Evolutionary conservation across 1,140 invertebrate species (phyloP), one percentile per base, ranked within the genome.

Genomic region (Paralvinella palmiformis): DNA sequence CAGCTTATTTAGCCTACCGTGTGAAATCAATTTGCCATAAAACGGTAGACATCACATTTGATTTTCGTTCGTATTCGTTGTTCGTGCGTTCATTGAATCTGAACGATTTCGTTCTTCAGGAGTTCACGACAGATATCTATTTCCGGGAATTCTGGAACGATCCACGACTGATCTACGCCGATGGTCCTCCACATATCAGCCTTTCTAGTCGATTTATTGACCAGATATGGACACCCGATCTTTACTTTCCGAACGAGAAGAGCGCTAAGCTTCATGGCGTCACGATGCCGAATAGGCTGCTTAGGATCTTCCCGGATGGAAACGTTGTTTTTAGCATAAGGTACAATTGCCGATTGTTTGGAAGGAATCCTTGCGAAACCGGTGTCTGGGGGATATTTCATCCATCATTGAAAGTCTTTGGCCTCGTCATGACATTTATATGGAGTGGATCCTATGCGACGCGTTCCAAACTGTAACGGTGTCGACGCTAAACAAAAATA

Each of bases 131-230:
- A 79, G 98, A 95, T 53, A 89, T 98, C 86, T 97, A 96, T 82
- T 84, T 98, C 74, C 96, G 97, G 83, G 95, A 98, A 82, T 97
- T 96, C 82, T 98, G 96, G 95, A 90, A 89, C 71, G 96, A 98
- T 79, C 94, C 97, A 73, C 85, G 95, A 72, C 82, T 98, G 56
- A 89, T 90, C 7, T 86, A 91, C 31, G 85, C 91, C 45, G 84
- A 97, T 50, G 96, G 95, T 0, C 81, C 98, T 45, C 92, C 93
- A 5, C 94, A 94, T 24, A 94, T 98, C 78, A 97, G 98, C 79
- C 20, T 60, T 20, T 29, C 35, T 22, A 24, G 20, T 32, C 33
- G 35, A 7, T 22, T 20, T n/a, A 91, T 94, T 6, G 92, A 97
- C 79, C 94, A 92, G 61, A 98, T 99, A 74, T 99, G 96, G 96